Evolutionary conservation across 2,797 vertebrate genomes (phyloP).

Genomic region (Gila robusta): DNA sequence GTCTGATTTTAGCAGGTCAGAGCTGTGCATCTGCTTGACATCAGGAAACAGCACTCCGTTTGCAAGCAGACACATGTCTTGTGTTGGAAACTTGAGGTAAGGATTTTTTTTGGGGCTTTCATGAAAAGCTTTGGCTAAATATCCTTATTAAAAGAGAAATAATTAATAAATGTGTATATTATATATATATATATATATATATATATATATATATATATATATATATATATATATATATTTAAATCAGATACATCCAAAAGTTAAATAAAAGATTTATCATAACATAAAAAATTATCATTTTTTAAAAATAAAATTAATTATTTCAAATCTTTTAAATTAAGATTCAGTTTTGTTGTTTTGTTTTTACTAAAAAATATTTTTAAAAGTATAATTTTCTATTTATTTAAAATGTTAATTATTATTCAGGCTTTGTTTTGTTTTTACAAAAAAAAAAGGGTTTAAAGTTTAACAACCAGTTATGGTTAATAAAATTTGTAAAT

Average conservation of each 20-base stretch:
- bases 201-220: no score
- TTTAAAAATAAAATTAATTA: neutral
- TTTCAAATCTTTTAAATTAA: neutral
- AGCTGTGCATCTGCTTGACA: conserved; percentile 22
- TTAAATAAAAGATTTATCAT: neutral
- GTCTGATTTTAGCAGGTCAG: conserved; percentile 49
- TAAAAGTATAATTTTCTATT: neutral
- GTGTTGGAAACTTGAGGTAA: neutral
- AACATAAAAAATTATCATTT: neutral
- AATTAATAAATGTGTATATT: no score
- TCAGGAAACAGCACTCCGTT: conserved; percentile 15
- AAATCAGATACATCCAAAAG: neutral
- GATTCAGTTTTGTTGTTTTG: neutral
- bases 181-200: neutral
- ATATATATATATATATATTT: no score
- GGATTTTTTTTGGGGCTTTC: neutral
- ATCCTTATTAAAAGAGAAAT: neutral
- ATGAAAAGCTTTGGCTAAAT: neutral
- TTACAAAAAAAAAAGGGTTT: neutral
- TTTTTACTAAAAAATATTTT: neutral
- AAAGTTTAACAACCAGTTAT: neutral
- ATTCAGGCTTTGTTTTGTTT: neutral
- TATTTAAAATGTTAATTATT: neutral
- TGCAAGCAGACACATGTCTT: conserved; percentile 23
- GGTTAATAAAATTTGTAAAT: neutral